Evolutionary conservation across 2,888 invertebrate genomes (phyloP).

Genomic region (Polyploca ridens): DNA sequence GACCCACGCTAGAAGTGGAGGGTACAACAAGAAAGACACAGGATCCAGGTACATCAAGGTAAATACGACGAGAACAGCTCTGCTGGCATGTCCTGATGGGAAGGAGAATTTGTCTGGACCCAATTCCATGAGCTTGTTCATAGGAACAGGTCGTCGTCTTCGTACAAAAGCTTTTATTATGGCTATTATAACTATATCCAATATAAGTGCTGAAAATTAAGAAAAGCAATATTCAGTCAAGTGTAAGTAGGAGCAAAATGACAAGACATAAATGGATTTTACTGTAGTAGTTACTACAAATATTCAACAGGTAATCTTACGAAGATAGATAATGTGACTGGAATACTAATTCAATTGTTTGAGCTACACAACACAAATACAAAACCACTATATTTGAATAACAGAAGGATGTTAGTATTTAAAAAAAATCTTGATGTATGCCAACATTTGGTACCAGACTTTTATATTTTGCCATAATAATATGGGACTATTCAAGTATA

Average conservation of each 20-base stretch:
- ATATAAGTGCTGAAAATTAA: conserved; percentile 88
- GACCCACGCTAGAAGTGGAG: conserved; percentile 90
- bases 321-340: not conserved
- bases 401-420: no score
- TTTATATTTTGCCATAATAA: not conserved
- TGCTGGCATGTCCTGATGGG: conserved; percentile 97
- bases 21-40: conserved; percentile 83
- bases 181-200: conserved; percentile 92
- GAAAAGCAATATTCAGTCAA: not conserved
- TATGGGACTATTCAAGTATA: not conserved
- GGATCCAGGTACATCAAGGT: conserved; percentile 89
- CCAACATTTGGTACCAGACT: no score
- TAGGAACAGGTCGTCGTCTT: conserved; percentile 89
- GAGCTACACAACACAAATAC: not conserved
- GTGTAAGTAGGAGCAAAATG: not conserved
- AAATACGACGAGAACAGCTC: conserved; percentile 90
- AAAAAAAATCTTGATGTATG: no score
- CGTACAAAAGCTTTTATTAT: conserved; percentile 91
- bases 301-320: not conserved
- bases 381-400: no score
- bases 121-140: conserved; percentile 88
- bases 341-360: conserved; percentile 1
- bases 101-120: conserved; percentile 96
- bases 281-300: not conserved
- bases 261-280: not conserved